phyloP scores from a whole-genome alignment of 2,113 vertebrate genomes.

The Thunnus maccoyii region DNA sequence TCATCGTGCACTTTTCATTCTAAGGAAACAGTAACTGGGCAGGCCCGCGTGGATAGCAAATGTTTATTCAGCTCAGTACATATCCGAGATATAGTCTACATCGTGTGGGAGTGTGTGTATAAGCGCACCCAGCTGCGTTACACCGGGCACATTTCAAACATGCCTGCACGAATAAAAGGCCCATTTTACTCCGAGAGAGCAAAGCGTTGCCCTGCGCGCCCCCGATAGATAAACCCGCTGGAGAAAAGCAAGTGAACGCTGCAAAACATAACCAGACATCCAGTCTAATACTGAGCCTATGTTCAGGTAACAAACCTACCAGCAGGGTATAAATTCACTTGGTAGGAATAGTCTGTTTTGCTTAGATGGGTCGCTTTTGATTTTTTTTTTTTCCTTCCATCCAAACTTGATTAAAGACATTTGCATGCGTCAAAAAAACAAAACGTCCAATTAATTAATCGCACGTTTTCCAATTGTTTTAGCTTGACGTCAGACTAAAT shows the following conservation, averaged over 20 bases:
- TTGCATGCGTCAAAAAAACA: background rate
- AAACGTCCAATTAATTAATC: background rate
- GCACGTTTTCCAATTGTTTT: background rate
- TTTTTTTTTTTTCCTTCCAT: background rate
- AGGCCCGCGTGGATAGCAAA: constrained; percentile 60
- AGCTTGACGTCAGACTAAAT: constrained; percentile 41
- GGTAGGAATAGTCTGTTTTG: background rate
- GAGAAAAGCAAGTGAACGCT: background rate
- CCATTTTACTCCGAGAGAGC: constrained; percentile 47
- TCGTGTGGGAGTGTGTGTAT: constrained; percentile 56
- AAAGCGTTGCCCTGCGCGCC: constrained; percentile 29
- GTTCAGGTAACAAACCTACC: too few relatives aligned
- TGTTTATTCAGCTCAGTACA: constrained; percentile 79
- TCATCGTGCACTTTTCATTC: constrained; percentile 45
- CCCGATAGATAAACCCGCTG: background rate
- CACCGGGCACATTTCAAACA: constrained; percentile 59
- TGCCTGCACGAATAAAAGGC: constrained; percentile 68
- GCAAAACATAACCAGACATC: constrained; percentile 20
- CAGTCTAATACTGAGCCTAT: background rate
- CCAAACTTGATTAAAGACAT: background rate
- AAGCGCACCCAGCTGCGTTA: constrained; percentile 61
- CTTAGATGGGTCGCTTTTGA: background rate
- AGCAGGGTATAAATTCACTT: too few relatives aligned
- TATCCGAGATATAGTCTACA: constrained; percentile 58
- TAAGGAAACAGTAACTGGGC: constrained; percentile 50